Conservation (phyloP, 2,113 vertebrate species). For the Rhodinocichla rosea region DNA sequence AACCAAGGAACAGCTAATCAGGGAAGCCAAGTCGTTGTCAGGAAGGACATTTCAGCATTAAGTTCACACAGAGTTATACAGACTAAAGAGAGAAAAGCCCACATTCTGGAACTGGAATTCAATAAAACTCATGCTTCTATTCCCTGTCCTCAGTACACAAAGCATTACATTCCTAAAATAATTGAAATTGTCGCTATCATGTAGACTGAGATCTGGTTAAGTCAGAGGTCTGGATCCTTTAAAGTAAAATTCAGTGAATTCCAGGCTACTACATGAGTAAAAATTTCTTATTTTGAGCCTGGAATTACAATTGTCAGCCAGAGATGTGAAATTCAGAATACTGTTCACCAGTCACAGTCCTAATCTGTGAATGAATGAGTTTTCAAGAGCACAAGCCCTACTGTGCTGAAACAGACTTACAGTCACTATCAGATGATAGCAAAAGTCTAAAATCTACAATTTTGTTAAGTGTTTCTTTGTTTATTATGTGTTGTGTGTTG, state of each 20-base stretch:
- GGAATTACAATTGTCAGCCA: not conserved
- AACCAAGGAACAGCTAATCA: not conserved
- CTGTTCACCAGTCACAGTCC: not conserved
- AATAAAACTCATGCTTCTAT: not conserved
- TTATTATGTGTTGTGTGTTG: not conserved
- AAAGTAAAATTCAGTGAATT: not conserved
- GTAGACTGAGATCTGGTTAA: not conserved
- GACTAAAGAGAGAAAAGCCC: not conserved
- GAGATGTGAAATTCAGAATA: not conserved
- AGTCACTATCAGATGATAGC: not conserved
- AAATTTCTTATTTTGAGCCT: not conserved
- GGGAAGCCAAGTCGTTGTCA: not conserved
- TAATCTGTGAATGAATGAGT: not conserved
- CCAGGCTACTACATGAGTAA: not conserved
- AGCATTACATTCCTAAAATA: not conserved
- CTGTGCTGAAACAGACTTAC: not conserved
- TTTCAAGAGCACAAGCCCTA: not conserved
- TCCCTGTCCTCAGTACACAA: not conserved
- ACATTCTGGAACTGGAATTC: not conserved
- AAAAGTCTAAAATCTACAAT: not conserved
- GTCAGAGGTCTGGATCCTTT: not conserved
- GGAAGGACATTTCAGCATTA: not conserved
- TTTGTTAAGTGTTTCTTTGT: not conserved
- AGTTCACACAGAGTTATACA: not conserved
- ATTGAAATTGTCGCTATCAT: not conserved